Percentiles rank a stretch among this genome's conserved stretches.
These are phyloP conservation scores for Notospermus geniculatus DNA, from an alignment of 1,140 invertebrate genomes.

Conservation along the genomic window DNA sequence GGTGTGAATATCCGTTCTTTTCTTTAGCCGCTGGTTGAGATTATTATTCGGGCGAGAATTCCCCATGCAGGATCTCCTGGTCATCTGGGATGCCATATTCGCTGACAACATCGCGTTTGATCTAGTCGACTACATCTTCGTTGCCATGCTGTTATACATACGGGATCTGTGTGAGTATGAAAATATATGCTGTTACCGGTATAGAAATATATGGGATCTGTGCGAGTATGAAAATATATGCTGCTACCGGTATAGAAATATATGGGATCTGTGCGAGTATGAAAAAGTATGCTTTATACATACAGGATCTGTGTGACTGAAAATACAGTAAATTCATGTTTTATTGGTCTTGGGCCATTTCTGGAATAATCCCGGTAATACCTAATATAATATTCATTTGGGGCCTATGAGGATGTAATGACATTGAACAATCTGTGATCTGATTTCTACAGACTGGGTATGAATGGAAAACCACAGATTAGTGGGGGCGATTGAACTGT, in stretches of 20 bases:
- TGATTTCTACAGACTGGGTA: too few relatives aligned
- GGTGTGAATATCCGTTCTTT: not conserved
- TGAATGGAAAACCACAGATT: too few relatives aligned
- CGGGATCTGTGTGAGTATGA: constrained; percentile 64
- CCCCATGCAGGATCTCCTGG: constrained; percentile 69
- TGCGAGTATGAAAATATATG: constrained; percentile 59
- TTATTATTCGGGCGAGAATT: constrained; percentile 79
- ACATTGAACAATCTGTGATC: too few relatives aligned
- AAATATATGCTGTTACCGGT: too few relatives aligned
- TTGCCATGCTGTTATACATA: constrained; percentile 74
- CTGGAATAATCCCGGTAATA: too few relatives aligned
- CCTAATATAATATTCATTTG: too few relatives aligned
- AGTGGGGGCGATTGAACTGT: too few relatives aligned
- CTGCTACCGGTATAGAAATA: too few relatives aligned
- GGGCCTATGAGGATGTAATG: too few relatives aligned
- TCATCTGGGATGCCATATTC: constrained; percentile 79
- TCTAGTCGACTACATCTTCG: constrained; percentile 72
- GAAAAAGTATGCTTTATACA: constrained; percentile 43
- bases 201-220: constrained; percentile 67
- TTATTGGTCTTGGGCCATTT: too few relatives aligned
- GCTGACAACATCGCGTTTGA: constrained; percentile 69
- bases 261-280: constrained; percentile 67
- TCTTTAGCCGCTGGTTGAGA: constrained; percentile 72
- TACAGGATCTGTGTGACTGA: constrained; percentile 68
- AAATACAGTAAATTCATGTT: too few relatives aligned